Conservation (phyloP, 1,140 invertebrate genomes). For the Geopemphigus sp. region DNA sequence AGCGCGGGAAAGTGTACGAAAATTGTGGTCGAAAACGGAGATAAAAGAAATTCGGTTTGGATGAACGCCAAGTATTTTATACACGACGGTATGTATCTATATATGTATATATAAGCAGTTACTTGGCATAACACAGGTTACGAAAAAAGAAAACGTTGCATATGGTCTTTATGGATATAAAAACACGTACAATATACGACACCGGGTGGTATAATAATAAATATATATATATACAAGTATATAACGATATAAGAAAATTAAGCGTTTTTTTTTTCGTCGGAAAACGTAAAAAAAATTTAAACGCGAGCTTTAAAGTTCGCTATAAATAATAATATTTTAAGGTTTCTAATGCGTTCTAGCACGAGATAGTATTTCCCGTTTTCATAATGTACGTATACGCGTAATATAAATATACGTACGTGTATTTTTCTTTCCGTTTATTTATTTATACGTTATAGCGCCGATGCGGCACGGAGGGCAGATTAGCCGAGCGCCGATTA, state of each 20-base stretch:
- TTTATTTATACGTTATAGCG: too few relatives aligned
- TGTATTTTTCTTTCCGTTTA: too few relatives aligned
- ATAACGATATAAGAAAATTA: not conserved
- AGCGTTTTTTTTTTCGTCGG: not conserved
- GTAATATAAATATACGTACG: too few relatives aligned
- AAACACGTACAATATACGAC: not conserved
- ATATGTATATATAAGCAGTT: not conserved
- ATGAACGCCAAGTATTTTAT: slow-evolving; percentile 1
- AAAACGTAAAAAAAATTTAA: not conserved
- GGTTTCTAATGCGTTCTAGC: not conserved
- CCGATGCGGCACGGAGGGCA: too few relatives aligned
- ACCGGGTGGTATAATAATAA: not conserved
- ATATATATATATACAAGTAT: not conserved
- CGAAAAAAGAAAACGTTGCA: not conserved
- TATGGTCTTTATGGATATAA: slow-evolving; percentile 22
- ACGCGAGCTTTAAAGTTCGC: not conserved
- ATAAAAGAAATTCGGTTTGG: slow-evolving; percentile 28
- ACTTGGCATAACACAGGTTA: slow-evolving; percentile 10
- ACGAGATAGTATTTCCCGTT: too few relatives aligned
- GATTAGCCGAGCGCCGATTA: too few relatives aligned
- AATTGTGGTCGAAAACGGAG: not conserved
- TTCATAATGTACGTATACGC: too few relatives aligned
- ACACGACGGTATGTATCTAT: too few relatives aligned
- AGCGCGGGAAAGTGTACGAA: slow-evolving; percentile 23
- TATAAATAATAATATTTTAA: not conserved